Evolutionary conservation across 2,113 vertebrate genomes (phyloP), one percentile per base, ranked within the genome.

Genomic region (Merops nubicus): DNA sequence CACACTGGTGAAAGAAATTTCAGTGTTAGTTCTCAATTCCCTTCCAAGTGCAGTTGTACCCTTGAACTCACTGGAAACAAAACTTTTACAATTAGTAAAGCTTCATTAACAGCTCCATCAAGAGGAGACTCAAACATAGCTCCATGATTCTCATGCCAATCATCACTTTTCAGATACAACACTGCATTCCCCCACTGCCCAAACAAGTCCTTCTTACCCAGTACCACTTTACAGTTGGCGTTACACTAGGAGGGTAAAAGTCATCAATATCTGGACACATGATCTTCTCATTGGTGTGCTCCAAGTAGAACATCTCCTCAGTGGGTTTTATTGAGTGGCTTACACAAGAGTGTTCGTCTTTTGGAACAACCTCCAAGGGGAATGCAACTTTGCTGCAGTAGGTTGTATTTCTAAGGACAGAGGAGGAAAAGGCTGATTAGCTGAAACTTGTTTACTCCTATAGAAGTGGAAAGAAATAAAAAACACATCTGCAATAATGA

Each of bases 351-450:
- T 73, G 15, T 20, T 15, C 34, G 72, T 96, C 96, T 65, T 97
- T 98, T 0, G 92, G 96, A 80, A 99, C 56, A 56, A 99, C 99
- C 63, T 98, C 98, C 85, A 99, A 96, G 5, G 98, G 98, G 94
- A 99, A 98, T 0, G 98, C 96, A 28, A 99, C 98, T 98, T 99
- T 99, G 72, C 98, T 98, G 97, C 99, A 99, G 43, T 98, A 99
- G 1, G 99, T 98, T 65, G 97, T 98, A 76, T 99, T 99, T 33
- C 99, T 99, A 85, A 82, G 43, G 67, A 92, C 50, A 93, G 26
- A 96, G 14, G 17, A 97, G 53, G 26, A 84, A 1, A 29, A 8
- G 54, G 45, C 38, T 67, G 54, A 80, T 94, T 67, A 94, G 42
- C 3, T 89, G 45, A 64, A 82, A 88, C 56, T 76, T 70, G 34